Base-by-base conservation (phyloP, 1,140 invertebrate species). In the Tetramorium parvispinum region DNA sequence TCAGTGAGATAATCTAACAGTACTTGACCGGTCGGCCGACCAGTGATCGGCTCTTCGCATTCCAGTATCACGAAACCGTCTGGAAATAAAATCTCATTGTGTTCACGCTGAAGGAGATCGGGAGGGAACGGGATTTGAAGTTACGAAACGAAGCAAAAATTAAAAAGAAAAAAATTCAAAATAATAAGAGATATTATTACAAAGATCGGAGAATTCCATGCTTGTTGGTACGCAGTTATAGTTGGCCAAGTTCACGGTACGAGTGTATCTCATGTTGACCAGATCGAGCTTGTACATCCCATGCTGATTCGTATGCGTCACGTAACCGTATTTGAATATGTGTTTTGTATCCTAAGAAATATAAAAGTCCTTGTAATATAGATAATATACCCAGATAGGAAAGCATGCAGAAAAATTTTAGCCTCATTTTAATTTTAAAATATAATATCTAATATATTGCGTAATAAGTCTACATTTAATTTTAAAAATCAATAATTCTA, bases 1-100 rank as follows among this genome's bases (percentile, higher is more conserved):
- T 98, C 97, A 1, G 97, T 98, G 40, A 98, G 93, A 91, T 97
- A 97, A 94, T 98, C 98, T 70, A 98, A 91, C 7, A 98, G 93
- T 4, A 98, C 93, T 94, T 98, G 97, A 2, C 97, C 97, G 0
- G 96, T 97, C 6, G 96, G 94, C 57, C 96, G 94, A 40, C 95
- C 95, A 2, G 96, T 97, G 27, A 97, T 95, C 85, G 97, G 96
- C 90, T 97, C 97, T 77, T 96, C 95, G 90, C 97, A 98, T 93
- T 97, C 96, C 86, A 98, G 95, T 76, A 98, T 96, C 2, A 97
- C 96, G 83, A 97, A 96, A 49, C 97, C 97, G 93, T 97, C 97
- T 98, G 93, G n/a, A 63, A 65, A 65, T 4, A 49, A 11, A 76
- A 68, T 53, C 8, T 65, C 24, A 55, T 66, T 66, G 27, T 3